These are phyloP conservation scores for Dreissena rostriformis DNA, from an alignment of 1,140 invertebrate species.

Conservation along the genomic window DNA sequence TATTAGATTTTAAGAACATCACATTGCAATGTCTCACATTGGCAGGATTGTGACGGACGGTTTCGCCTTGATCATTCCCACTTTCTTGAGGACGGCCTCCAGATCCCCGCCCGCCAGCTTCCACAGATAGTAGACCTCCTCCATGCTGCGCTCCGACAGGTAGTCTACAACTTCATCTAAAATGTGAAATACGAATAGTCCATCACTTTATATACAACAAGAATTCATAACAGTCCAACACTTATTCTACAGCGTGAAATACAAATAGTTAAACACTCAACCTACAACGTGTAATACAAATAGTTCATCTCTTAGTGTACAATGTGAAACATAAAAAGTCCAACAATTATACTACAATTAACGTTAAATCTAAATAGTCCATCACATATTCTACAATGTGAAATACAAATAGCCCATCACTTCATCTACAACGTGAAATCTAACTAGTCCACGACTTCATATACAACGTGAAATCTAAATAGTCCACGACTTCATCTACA, in stretches of 20 bases:
- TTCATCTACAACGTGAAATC: too few relatives aligned
- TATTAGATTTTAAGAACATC: too few relatives aligned
- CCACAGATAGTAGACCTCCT: conserved; percentile 97
- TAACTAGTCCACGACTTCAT: too few relatives aligned
- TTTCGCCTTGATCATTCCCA: conserved; percentile 90
- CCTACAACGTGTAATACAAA: neutral
- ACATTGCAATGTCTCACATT: neutral
- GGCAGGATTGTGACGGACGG: conserved; percentile 65
- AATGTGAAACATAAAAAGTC: neutral
- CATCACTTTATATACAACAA: neutral
- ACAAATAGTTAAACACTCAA: neutral
- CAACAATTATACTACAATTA: neutral
- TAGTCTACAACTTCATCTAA: conserved; percentile 72
- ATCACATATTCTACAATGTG: too few relatives aligned
- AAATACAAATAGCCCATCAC: too few relatives aligned
- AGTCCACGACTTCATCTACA: too few relatives aligned
- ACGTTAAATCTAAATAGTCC: too few relatives aligned
- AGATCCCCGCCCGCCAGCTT: conserved; percentile 97
- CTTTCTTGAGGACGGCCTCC: conserved; percentile 93
- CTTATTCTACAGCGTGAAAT: neutral
- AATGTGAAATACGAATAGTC: conserved; percentile 10
- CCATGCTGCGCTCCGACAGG: conserved; percentile 84
- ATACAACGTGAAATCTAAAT: too few relatives aligned
- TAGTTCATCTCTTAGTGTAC: neutral
- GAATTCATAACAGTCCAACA: neutral